Evolutionary conservation across 2,797 vertebrate genomes (phyloP), one percentile per base, ranked within the genome.

Genomic region (Chaunax sp.): DNA sequence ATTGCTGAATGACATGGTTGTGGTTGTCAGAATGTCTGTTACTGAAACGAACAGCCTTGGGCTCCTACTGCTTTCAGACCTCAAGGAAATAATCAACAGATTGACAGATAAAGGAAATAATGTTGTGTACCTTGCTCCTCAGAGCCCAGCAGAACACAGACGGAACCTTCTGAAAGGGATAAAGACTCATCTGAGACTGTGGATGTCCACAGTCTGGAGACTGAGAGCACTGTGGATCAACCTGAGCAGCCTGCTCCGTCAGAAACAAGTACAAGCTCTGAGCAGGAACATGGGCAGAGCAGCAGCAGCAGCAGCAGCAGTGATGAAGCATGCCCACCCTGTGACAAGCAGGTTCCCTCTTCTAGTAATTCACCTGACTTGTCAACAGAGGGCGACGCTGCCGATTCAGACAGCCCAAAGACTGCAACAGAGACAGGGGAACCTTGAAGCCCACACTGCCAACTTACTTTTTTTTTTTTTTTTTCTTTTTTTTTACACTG

Each of bases 341-440:
- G 92, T 1, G 89, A 91, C 78, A 92, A 93, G 69, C 82, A 86
- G 77, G 87, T 75, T 1, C 44, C 74, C 16, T 85, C 94, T 44
- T 78, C 90, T 25, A 91, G 87, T 77, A 93, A 90, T 94, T 94
- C 92, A 60, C 76, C 91, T 23, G 94, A 95, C 78, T 76, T 62
- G 64, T 88, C 94, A 54, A 90, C 94, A 87, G 96, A 96, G 89
- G 94, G 93, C 78, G 85, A 88, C 6, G 92, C 94, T 94, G 95
- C 95, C 79, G 93, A 89, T 15, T 91, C 93, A 3, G 90, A 94
- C 79, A 90, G 91, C 79, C 81, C 94, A 85, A 94, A 95, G 69
- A 93, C 86, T 84, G 90, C 93, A 81, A 91, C 91, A 45, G 95
- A 97, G 89, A 92, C 94, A 11, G 75, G 6, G 90, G 95, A 96